phyloP scores from a whole-genome alignment of 2,113 vertebrate genomes.

The Pachyramphus minor region DNA sequence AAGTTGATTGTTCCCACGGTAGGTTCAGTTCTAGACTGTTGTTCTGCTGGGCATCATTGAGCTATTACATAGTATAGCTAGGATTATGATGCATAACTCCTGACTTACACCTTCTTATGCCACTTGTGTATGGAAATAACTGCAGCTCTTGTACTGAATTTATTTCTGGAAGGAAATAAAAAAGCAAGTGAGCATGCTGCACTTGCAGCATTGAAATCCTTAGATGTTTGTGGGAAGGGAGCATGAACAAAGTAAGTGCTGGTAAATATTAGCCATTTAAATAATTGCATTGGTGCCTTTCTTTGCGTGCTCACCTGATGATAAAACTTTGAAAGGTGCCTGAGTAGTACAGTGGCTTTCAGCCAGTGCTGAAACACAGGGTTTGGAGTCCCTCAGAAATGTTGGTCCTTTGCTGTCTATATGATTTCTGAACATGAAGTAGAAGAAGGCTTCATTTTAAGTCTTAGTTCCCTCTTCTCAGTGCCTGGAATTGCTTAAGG shows the following conservation, averaged over 20 bases:
- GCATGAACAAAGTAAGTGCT: neutral
- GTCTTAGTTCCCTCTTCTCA: neutral
- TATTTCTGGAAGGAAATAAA: neutral
- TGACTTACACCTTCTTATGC: neutral
- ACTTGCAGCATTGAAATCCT: neutral
- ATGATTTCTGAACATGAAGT: neutral
- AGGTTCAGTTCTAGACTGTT: neutral
- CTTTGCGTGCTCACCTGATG: neutral
- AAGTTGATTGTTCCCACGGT: neutral
- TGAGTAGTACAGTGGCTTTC: neutral
- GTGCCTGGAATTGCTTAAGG: neutral
- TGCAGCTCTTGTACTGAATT: neutral
- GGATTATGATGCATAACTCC: neutral
- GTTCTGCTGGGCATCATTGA: neutral
- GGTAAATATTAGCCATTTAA: neutral
- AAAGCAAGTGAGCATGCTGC: neutral
- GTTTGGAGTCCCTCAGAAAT: neutral
- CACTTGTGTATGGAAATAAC: neutral
- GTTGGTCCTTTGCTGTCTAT: neutral
- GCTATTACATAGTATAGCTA: neutral
- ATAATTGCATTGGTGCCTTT: neutral
- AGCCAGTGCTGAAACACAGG: neutral
- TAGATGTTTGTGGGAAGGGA: neutral
- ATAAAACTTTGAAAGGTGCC: neutral
- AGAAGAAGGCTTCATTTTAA: neutral